Evolutionary conservation across 2,113 vertebrate species (phyloP).

Genomic region (Candoia aspera): DNA sequence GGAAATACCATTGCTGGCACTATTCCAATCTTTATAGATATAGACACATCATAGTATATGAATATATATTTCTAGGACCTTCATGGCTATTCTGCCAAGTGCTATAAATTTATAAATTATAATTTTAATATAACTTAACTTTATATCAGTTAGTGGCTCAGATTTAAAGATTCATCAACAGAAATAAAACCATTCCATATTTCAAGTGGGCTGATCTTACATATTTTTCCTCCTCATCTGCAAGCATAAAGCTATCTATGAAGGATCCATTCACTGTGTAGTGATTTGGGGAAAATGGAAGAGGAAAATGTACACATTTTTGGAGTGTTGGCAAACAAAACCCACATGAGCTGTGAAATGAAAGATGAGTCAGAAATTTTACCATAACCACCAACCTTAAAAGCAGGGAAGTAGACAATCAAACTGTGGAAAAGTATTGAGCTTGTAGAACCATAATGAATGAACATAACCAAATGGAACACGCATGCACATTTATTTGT

Average conservation of each 20-base stretch:
- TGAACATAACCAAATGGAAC: background rate
- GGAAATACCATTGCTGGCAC: too few species aligned
- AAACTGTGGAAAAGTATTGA: background rate
- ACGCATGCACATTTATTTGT: background rate
- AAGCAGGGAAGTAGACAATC: background rate
- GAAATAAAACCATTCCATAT: background rate
- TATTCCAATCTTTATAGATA: too few species aligned
- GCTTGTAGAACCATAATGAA: background rate
- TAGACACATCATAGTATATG: too few species aligned
- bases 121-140: background rate
- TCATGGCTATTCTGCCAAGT: too few species aligned
- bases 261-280: too few species aligned
- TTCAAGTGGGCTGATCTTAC: background rate
- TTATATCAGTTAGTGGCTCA: background rate
- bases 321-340: background rate
- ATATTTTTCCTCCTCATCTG: background rate
- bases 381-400: background rate
- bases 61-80: too few species aligned
- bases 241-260: background rate
- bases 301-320: background rate
- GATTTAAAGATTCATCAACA: background rate
- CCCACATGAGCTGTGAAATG: background rate
- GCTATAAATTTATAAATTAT: background rate
- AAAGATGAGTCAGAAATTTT: background rate
- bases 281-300: background rate